Evolutionary conservation across 2,113 vertebrate genomes (phyloP).

Genomic region (Brachypodius melanocephalos): DNA sequence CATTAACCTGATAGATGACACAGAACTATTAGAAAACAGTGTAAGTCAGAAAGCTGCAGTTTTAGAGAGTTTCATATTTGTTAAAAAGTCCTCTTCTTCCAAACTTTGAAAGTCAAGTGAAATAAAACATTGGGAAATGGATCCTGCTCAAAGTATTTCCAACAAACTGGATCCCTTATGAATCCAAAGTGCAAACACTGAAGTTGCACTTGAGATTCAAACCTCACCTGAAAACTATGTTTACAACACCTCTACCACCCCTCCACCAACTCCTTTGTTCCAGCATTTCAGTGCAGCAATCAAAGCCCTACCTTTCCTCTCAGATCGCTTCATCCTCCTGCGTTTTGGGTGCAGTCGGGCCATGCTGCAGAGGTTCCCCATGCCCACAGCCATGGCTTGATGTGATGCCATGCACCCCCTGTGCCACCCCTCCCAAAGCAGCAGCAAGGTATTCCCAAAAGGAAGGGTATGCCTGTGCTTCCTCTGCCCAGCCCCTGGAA

Average conservation of each 20-base stretch:
- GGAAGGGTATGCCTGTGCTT: background rate
- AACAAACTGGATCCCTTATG: background rate
- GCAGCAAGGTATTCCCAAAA: background rate
- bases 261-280: rapidly evolving
- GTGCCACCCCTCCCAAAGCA: background rate
- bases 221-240: background rate
- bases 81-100: background rate
- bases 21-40: background rate
- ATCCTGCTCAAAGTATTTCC: background rate
- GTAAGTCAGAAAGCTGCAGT: background rate
- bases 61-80: background rate
- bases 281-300: background rate
- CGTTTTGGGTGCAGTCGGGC: slow-evolving; percentile 70
- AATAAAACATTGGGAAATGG: background rate
- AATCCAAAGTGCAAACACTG: background rate
- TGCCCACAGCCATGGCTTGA: slow-evolving; percentile 4
- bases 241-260: background rate
- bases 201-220: background rate
- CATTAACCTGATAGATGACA: background rate
- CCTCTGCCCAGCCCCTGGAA: background rate
- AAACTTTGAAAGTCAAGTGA: background rate
- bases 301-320: slow-evolving; percentile 79
- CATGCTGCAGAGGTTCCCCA: slow-evolving; percentile 70
- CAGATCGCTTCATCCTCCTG: slow-evolving; percentile 79
- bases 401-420: slow-evolving; percentile 69